phyloP scores from a whole-genome alignment of 2,113 vertebrate genomes.

The Sciurus niger region DNA sequence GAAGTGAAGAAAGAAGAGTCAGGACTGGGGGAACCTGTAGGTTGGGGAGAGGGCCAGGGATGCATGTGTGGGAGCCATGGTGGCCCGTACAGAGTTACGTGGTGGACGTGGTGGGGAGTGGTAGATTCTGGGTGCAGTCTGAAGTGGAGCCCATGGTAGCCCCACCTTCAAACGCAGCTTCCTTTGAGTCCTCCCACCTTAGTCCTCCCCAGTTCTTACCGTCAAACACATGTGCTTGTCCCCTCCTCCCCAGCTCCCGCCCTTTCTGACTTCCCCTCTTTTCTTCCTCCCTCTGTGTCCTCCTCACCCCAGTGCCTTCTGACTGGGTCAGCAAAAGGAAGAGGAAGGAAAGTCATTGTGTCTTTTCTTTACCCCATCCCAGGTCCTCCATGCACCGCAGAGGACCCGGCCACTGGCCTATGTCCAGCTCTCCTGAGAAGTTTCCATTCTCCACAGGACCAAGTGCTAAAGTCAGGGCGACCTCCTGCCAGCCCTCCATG shows the following conservation, averaged over 20 bases:
- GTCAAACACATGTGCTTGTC: background rate
- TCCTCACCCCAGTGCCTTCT: background rate
- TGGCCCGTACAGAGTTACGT: accelerated
- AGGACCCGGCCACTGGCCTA: background rate
- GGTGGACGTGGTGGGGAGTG: accelerated
- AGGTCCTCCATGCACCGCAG: background rate
- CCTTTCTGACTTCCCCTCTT: background rate
- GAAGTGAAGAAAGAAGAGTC: too few relatives aligned
- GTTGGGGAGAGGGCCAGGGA: background rate
- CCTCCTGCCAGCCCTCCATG: background rate
- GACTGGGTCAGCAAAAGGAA: background rate
- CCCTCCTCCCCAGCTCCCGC: background rate
- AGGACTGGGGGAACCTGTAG: accelerated
- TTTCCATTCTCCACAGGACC: too few relatives aligned
- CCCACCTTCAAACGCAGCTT: background rate
- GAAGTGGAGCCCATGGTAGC: accelerated
- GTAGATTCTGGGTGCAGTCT: background rate
- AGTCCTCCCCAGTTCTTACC: background rate
- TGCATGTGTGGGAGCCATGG: accelerated
- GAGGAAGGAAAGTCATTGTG: background rate
- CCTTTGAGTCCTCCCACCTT: background rate
- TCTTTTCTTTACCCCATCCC: background rate
- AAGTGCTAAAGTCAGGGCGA: background rate
- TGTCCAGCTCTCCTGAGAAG: background rate
- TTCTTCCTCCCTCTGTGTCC: background rate